phyloP scores from a whole-genome alignment of 2,888 invertebrate species.

The Byasa hedistus region DNA sequence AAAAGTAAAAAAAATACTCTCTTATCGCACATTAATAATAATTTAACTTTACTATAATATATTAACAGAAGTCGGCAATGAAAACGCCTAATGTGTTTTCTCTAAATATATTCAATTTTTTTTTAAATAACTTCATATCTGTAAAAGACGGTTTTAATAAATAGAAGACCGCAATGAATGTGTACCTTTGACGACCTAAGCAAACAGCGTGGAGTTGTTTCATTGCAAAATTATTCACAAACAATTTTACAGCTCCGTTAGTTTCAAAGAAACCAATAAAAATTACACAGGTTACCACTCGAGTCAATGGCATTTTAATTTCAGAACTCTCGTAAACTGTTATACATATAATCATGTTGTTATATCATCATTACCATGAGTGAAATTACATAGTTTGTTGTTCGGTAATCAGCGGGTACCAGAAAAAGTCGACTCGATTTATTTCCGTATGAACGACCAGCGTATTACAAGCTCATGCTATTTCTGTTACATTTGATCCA shows the following conservation, averaged over 20 bases:
- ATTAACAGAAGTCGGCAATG: too few species aligned
- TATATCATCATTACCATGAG: conserved; percentile 17
- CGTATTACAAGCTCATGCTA: conserved; percentile 52
- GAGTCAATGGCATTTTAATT: conserved; percentile 27
- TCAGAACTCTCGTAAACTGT: neutral
- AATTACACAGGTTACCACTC: conserved; percentile 13
- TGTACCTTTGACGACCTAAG: conserved; percentile 12
- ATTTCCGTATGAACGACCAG: conserved; percentile 32
- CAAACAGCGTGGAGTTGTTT: neutral
- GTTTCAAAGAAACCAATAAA: conserved; percentile 5
- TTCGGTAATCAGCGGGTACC: neutral
- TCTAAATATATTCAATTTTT: too few species aligned
- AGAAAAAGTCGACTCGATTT: conserved; percentile 1
- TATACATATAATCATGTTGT: conserved; percentile 16
- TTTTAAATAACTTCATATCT: too few species aligned
- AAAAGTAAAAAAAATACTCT: too few species aligned
- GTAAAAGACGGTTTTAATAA: neutral
- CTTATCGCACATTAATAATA: too few species aligned
- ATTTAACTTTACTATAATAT: too few species aligned
- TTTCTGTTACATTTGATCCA: conserved; percentile 54
- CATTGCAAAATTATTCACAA: conserved; percentile 19
- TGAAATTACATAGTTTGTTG: conserved; percentile 19
- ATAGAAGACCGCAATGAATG: neutral
- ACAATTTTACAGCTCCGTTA: conserved; percentile 10
- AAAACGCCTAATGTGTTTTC: too few species aligned